Base-by-base conservation (phyloP, 2,888 invertebrate species). In the Pseudoips prasinana region DNA sequence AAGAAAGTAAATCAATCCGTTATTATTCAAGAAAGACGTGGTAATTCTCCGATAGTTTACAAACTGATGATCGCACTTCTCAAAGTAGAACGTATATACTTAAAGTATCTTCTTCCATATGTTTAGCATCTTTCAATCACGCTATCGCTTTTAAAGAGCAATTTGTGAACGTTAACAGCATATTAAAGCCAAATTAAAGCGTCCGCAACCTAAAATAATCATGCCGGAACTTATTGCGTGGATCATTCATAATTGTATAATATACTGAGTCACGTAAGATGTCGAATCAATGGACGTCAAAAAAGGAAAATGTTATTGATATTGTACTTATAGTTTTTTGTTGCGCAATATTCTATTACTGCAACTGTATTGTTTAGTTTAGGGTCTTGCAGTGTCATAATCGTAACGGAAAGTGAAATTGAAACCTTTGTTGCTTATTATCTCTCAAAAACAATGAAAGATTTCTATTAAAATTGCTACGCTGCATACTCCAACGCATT, bases 241-340 rank as follows among this genome's bases (percentile, higher is more conserved):
- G 72, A 72, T 79, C 53, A 70, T 64, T 61, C 72, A 44, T 52
- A 45, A 69, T 75, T 70, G 66, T 62, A 60, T 70, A 73, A 74
- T 54, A 61, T 17, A 61, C 51, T 39, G 56, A 64, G 49, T 73
- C 74, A 72, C 72, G 78, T 70, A 74, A 75, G 27, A 25, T 33
- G 8, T 54, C 53, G 48, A 41, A 46, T 50, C 43, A 50, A 41
- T 41, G 3, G n/a, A 20, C 20, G 20, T 20, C 7, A 20, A 20
- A 36, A 39, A 29, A 17, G 38, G 29, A 32, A 47, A 55, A 36
- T 39, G 25, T 7, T 38, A 25, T 47, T 48, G 44, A 46, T 46
- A 51, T 29, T 31, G 27, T 27, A 39, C 22, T 39, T 22, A 20
- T 19, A 11, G 29, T 35, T 36, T 26, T 36, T 37, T 39, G n/a